A percentile compares a stretch with the other conserved stretches of the same genome.
Evolutionary conservation across 2,888 invertebrate species (phyloP).

Genomic region (Pinctada fucata): DNA sequence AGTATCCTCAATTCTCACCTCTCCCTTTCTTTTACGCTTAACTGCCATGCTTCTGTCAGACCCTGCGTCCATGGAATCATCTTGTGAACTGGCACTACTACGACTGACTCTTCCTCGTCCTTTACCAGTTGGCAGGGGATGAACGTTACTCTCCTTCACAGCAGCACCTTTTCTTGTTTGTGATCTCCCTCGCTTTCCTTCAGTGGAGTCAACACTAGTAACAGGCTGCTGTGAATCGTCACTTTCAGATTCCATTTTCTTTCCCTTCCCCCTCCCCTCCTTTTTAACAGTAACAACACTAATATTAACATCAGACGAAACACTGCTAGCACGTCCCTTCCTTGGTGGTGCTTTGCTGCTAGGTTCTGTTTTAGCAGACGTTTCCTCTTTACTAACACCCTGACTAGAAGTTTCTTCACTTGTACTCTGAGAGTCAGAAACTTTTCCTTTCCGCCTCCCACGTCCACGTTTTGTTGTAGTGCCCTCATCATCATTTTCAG

Average conservation of each 20-base stretch:
- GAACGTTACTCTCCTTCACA: background rate
- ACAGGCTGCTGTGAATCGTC: background rate
- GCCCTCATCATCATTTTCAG: background rate
- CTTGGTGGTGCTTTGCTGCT: background rate
- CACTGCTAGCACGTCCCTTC: too few species aligned
- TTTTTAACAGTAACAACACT: too few species aligned
- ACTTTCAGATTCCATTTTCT: background rate
- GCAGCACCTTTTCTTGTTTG: background rate
- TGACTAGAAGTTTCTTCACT: background rate
- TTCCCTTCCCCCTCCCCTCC: background rate
- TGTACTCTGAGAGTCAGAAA: too few species aligned
- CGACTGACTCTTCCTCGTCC: conserved; percentile 5
- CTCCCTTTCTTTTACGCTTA: conserved; percentile 38
- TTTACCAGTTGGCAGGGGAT: background rate
- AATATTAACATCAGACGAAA: too few species aligned
- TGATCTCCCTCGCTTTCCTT: background rate
- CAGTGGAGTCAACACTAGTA: background rate
- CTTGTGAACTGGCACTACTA: background rate
- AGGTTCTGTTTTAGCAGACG: background rate
- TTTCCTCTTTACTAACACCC: background rate
- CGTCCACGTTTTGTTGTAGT: conserved; percentile 3
- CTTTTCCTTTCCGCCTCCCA: conserved; percentile 7
- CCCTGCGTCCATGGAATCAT: background rate
- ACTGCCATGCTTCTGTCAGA: conserved; percentile 18
- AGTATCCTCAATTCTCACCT: conserved; percentile 10